Base-by-base conservation (phyloP, 2,113 vertebrate species). In the Ceratotherium simum region DNA sequence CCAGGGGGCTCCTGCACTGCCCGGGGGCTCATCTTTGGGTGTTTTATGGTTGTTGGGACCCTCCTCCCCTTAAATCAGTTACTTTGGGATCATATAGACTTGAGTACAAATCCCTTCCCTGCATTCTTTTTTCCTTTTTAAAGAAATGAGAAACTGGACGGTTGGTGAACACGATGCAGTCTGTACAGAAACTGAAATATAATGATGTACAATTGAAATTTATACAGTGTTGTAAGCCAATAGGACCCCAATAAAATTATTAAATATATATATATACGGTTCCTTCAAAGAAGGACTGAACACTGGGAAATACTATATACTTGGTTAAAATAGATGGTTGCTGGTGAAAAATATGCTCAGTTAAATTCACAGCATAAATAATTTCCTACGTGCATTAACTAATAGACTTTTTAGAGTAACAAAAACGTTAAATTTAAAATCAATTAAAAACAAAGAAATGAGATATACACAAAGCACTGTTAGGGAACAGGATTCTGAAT, bases 351-450 rank as follows among this genome's bases (percentile, higher is more conserved):
- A 12, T 78, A 87, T 29, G 80, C 25, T 92, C 65, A 60, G 65
- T 85, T 82, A 95, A 94, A 25, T 90, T 93, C 56, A 91, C 11
- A 85, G 36, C 21, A 95, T 42, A 95, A 72, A 73, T 93, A 67
- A 89, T 89, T 92, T 67, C 42, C 27, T 13, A 5, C 80, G 8
- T 82, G 20, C 13, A 39, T 31, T 97, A 84, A 94, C 54, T 83
- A 95, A 92, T 92, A n/a, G 42, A 42, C 16, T 67, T 85, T 89
- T 88, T 39, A 72, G 69, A 72, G 92, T 67, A 83, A 48, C 39
- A 88, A 96, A 92, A 87, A 42, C 31, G 87, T 82, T 72, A 87
- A 73, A 88, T 89, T 93, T 91, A 96, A 97, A 98, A 93, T 93
- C 96, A 93, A 84, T 56, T 78, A 92, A 96, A 82, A 90, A 92